Percentiles rank a stretch among this genome's conserved stretches.
Conservation (phyloP, 37 sponge, comb jelly and placozoan species). For the Halichondria panicea region DNA sequence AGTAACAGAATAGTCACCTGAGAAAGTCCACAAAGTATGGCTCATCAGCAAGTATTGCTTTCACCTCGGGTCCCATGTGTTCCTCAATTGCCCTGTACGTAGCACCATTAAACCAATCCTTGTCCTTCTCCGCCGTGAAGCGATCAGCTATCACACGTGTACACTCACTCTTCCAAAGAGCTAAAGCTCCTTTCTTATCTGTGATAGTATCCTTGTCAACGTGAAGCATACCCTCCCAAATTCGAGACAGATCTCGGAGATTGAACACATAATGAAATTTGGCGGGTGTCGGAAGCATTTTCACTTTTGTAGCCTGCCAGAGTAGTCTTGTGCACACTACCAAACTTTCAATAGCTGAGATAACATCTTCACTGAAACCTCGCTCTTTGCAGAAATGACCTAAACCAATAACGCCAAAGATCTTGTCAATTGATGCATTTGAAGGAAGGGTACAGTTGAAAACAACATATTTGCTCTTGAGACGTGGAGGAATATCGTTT, state of each 20-base stretch:
- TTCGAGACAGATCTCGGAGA: conserved; percentile 96
- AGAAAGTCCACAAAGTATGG: conserved; percentile 99
- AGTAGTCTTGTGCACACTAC: conserved; percentile 85
- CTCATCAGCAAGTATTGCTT: conserved; percentile 70
- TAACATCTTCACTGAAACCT: conserved; percentile 69
- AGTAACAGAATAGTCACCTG: conserved; percentile 26
- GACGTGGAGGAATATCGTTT: conserved; percentile 96
- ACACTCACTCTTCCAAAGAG: conserved; percentile 96
- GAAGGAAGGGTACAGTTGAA: conserved; percentile 99
- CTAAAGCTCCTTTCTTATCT: conserved; percentile 42
- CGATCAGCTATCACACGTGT: conserved; percentile 95
- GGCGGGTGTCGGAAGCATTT: conserved; percentile 99
- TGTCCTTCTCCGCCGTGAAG: conserved; percentile 92
- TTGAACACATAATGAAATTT: conserved; percentile 99
- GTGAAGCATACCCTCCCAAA: conserved; percentile 98
- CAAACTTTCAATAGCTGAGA: conserved; percentile 54
- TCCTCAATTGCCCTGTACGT: conserved; percentile 58
- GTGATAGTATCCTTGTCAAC: conserved; percentile 56
- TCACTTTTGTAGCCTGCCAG: conserved; percentile 96
- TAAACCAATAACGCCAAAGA: conserved; percentile 90
- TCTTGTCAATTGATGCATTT: conserved; percentile 96
- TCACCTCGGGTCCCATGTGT: conserved; percentile 56
- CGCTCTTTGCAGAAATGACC: conserved; percentile 92
- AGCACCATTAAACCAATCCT: conserved; percentile 85
- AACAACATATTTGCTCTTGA: conserved; percentile 92